These are phyloP conservation scores for Megathymus violae DNA, from an alignment of 1,140 invertebrate genomes.

Conservation along the genomic window DNA sequence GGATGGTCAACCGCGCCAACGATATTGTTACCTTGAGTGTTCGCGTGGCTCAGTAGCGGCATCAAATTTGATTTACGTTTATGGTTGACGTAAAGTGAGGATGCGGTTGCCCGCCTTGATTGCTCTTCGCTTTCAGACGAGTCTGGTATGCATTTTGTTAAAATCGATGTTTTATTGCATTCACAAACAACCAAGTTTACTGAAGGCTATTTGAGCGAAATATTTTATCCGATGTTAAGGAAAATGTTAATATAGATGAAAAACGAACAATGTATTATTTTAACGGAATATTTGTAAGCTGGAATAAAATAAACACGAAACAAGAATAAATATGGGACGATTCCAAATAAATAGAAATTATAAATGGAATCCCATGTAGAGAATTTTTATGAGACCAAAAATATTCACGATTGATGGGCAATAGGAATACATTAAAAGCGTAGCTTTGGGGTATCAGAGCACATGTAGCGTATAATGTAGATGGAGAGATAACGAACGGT, in stretches of 20 bases:
- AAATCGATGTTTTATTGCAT: background rate
- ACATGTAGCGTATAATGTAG: slow-evolving; percentile 32
- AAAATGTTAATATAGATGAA: no score
- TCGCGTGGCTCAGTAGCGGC: slow-evolving; percentile 38
- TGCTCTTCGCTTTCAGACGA: slow-evolving; percentile 26
- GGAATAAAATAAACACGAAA: slow-evolving; percentile 11
- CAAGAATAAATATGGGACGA: background rate
- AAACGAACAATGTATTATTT: background rate
- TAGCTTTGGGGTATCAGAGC: slow-evolving; percentile 11
- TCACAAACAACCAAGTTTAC: background rate
- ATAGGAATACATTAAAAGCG: slow-evolving; percentile 18
- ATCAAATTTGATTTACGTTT: slow-evolving; percentile 44
- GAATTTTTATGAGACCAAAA: slow-evolving; percentile 21
- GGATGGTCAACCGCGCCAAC: background rate
- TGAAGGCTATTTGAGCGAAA: background rate
- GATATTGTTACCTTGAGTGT: slow-evolving; percentile 4
- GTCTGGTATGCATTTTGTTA: slow-evolving; percentile 14
- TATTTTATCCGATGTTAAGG: background rate
- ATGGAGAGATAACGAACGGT: slow-evolving; percentile 42
- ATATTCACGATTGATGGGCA: slow-evolving; percentile 5
- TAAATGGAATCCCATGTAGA: slow-evolving; percentile 10
- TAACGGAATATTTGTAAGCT: background rate
- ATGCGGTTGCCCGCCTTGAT: slow-evolving; percentile 39
- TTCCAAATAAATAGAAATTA: background rate
- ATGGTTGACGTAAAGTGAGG: slow-evolving; percentile 43